Evolutionary conservation across 2,797 vertebrate genomes (phyloP), one percentile per base, ranked within the genome.

Genomic region (Melanogrammus aeglefinus): DNA sequence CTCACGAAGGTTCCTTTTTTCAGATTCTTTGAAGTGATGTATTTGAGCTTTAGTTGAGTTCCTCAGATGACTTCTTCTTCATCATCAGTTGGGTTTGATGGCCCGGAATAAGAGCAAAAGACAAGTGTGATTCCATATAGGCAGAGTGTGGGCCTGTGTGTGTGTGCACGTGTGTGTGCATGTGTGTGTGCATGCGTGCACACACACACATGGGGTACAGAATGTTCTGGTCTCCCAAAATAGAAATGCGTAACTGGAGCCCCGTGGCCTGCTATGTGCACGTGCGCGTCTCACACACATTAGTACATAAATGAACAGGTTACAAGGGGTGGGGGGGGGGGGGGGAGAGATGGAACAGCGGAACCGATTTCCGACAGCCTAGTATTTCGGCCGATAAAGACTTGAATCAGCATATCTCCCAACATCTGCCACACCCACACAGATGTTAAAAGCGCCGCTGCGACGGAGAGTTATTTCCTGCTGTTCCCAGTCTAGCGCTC

Each of bases 211-310:
- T n/a, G 5, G 16, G 51, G 51, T 21, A 57, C 51, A 57, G 51
- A 57, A 57, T 57, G 51, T 57, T 5, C 51, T 76, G 75, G 47
- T 33, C 77, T 82, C 83, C 77, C 76, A 79, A 73, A 85, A 85
- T 85, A 85, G 77, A 75, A 51, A 80, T 79, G 76, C 80, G 88
- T 90, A 92, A 91, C 85, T 71, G 80, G 87, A 90, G 77, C 83
- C 85, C 73, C 16, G 27, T 84, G 85, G 76, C 76, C 79, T 73
- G 63, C 14, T 0, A 14, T 16, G 16, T 47, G 16, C 44, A 47
- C 44, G 44, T 47, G 44, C 44, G 13, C 44, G 44, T 14, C 18
- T 18, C 6, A 6, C 18, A 21, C 51, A 47, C 44, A 47, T 47
- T 4, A 47, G 18, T 18, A 16, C 51, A 5, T 16, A 57, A 16